Evolutionary conservation across 2,888 invertebrate species (phyloP).

Genomic region (Aethes cnicana): DNA sequence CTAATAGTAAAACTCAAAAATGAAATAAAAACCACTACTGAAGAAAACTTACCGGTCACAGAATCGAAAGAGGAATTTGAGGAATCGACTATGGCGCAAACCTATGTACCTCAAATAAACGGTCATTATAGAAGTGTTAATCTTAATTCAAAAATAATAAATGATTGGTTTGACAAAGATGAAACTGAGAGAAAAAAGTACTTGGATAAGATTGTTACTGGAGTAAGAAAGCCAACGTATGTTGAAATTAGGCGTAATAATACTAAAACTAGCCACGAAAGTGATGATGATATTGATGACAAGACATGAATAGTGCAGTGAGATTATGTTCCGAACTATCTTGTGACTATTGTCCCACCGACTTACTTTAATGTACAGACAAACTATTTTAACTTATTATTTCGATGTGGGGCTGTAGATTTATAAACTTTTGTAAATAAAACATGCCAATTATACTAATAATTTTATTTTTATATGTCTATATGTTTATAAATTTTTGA

Average conservation of each 20-base stretch:
- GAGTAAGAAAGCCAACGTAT: slow-evolving; percentile 52
- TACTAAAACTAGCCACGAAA: slow-evolving; percentile 35
- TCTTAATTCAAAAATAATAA: slow-evolving; percentile 50
- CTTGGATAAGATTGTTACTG: slow-evolving; percentile 56
- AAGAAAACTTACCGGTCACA: slow-evolving; percentile 25
- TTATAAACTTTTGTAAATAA: slow-evolving; percentile 40
- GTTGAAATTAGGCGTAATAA: slow-evolving; percentile 67
- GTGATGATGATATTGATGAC: slow-evolving; percentile 19
- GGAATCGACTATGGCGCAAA: slow-evolving; percentile 45
- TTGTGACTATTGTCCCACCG: slow-evolving; percentile 37
- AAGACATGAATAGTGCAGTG: slow-evolving; percentile 10
- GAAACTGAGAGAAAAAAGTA: slow-evolving; percentile 59
- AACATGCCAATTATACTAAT: too few species aligned
- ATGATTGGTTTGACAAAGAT: slow-evolving; percentile 46
- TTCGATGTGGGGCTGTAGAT: slow-evolving; percentile 31
- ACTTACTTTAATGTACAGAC: slow-evolving; percentile 28
- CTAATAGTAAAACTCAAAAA: slow-evolving; percentile 57
- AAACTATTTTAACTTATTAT: slow-evolving; percentile 22
- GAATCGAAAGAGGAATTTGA: background rate
- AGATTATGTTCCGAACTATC: background rate
- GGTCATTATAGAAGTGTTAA: slow-evolving; percentile 67
- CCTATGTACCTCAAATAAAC: slow-evolving; percentile 69
- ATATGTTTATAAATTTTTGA: too few species aligned
- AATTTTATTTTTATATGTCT: too few species aligned
- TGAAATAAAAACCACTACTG: slow-evolving; percentile 22